These are phyloP conservation scores for Lypha dubia DNA, from an alignment of 2,888 invertebrate species.

Conservation along the genomic window DNA sequence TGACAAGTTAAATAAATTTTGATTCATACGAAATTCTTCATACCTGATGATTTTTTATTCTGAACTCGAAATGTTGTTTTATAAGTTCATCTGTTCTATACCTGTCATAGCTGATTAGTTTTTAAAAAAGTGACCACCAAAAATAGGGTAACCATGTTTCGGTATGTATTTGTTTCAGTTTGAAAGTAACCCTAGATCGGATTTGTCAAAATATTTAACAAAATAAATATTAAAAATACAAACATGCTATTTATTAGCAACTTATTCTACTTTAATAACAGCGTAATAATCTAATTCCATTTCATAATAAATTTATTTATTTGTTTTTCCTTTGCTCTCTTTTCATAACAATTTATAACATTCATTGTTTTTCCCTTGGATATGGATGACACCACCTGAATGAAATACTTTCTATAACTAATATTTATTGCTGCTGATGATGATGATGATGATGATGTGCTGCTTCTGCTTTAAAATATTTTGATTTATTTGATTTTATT, in stretches of 20 bases:
- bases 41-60: too few relatives aligned
- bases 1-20: too few relatives aligned
- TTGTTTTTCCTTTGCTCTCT: conserved; percentile 26
- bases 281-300: conserved; percentile 9
- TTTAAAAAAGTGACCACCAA: too few relatives aligned
- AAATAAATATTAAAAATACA: conserved; percentile 5
- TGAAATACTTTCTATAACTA: conserved; percentile 41
- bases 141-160: too few relatives aligned
- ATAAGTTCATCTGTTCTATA: too few relatives aligned
- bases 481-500: conserved; percentile 41
- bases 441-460: too few relatives aligned
- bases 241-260: background rate
- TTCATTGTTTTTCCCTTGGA: conserved; percentile 43
- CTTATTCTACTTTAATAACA: conserved; percentile 43
- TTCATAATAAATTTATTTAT: conserved; percentile 50
- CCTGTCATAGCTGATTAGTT: too few relatives aligned
- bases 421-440: conserved; percentile 26
- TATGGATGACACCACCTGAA: conserved; percentile 55
- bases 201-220: background rate
- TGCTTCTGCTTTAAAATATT: conserved; percentile 7
- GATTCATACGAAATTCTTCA: too few relatives aligned
- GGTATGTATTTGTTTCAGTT: background rate
- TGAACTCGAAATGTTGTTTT: too few relatives aligned
- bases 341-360: conserved; percentile 49
- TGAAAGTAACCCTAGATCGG: background rate